Base-by-base conservation (phyloP, 2,888 invertebrate species). In the Netelia melanura region DNA sequence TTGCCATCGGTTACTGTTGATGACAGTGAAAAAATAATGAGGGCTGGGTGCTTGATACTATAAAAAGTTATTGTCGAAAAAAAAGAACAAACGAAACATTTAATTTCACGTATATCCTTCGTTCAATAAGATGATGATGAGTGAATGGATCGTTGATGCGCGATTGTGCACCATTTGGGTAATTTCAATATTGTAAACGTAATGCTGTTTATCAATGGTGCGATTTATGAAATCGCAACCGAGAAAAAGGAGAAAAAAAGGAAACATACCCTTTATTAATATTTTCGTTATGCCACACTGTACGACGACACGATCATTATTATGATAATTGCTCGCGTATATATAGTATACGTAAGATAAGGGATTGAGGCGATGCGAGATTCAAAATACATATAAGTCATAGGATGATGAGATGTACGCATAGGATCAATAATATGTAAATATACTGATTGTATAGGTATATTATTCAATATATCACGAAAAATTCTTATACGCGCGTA, bases 401-500 rank as follows among this genome's bases (percentile, higher is more conserved):
- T 48, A 48, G 11, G 48, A 48, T 14, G 14, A 48, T 58, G 43
- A 44, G 58, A 61, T 38, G 6, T 14, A 48, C 48, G 48, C 8
- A 48, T 48, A 48, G 48, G 17, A 52, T 56, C 30, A 10, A 21
- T 38, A 38, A 38, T 67, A 82, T 82, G 81, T 67, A 83, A 77
- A 87, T 86, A 86, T 72, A 72, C 61, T 84, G 75, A 79, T 76
- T 79, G 81, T 86, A 86, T 86, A 81, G 71, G 68, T 81, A 75
- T 81, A 86, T 77, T 62, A 79, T 48, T 83, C 54, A 68, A 52
- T 76, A 86, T 65, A 61, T 54, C 58, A 58, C 10, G 17, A 21
- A 21, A 67, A 81, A 90, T 90, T 90, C 91, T 90, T 90, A 89
- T 91, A 90, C 88, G 88, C 90, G 90, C 86, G 88, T 83, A 88